Conservation (phyloP, 2,797 vertebrate species). For the Callimico goeldii region DNA sequence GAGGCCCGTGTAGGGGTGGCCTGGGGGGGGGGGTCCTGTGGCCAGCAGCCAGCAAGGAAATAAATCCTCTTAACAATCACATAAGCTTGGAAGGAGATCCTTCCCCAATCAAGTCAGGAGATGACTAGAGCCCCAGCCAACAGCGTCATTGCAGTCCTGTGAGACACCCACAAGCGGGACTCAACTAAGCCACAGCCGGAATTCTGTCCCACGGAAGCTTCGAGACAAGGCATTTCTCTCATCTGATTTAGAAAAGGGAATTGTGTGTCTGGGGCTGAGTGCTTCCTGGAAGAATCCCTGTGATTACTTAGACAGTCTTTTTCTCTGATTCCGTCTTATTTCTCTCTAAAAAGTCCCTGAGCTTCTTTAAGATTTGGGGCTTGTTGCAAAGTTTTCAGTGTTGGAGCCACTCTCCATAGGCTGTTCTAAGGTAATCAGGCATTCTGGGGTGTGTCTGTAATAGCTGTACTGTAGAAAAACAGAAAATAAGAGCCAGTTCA, state of each 20-base stretch:
- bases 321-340: background rate
- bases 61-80: background rate
- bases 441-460: background rate
- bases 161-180: background rate
- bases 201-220: background rate
- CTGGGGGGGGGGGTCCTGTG: background rate
- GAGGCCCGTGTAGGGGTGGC: background rate
- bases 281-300: background rate
- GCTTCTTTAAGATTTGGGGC: background rate
- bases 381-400: no score
- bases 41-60: background rate
- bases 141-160: background rate
- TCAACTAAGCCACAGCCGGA: no score
- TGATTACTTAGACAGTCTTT: background rate
- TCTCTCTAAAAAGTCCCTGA: background rate
- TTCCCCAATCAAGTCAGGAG: background rate
- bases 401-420: accelerated
- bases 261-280: background rate
- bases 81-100: no score
- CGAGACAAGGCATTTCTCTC: background rate
- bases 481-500: no score
- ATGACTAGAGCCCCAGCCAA: background rate
- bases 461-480: background rate
- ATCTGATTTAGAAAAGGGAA: background rate
- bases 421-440: background rate